Evolutionary conservation across 1,140 invertebrate genomes (phyloP), one percentile per base, ranked within the genome.

Genomic region (Diachasma alloeum): DNA sequence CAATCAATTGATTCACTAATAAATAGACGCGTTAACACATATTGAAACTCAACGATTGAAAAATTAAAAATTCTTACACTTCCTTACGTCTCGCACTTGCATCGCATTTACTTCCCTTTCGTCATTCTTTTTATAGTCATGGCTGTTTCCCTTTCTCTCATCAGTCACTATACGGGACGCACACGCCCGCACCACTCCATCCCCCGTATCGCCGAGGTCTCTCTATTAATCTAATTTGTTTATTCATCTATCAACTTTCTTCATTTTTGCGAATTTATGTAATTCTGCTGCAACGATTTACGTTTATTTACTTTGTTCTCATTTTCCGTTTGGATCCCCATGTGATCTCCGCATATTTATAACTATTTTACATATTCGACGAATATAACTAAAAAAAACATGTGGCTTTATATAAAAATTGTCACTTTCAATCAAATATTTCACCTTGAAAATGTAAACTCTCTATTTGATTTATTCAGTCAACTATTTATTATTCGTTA

Each of bases 11-110:
- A 76, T 84, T 81, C 17, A 84, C 83, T 84, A 86, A 85, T 86
- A 87, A 86, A 83, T 86, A 86, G 75, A 83, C 78, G 80, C 81
- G 76, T 82, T 80, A 88, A 87, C 84, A 85, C 78, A 88, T 31
- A 6, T 66, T 72, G 80, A 87, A 88, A 88, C 85, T 88, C 87
- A 88, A 88, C 87, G 85, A 87, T 86, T 79, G 75, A 87, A 85
- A 88, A 87, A 80, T 82, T 78, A 86, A 87, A 81, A 84, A 79
- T 77, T 80, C 74, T 59, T 79, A 77, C 75, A 75, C 80, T 78
- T 71, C 80, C 76, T 31, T 42, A 42, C 79, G 69, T 80, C 76
- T 76, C 31, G 79, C 71, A 74, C 73, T 63, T 48, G 67, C 68
- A 36, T 66, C 36, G 10, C 22, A 15, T 63, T 70, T 59, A 36